phyloP scores from a whole-genome alignment of 2,797 vertebrate genomes.

The Menidia menidia region DNA sequence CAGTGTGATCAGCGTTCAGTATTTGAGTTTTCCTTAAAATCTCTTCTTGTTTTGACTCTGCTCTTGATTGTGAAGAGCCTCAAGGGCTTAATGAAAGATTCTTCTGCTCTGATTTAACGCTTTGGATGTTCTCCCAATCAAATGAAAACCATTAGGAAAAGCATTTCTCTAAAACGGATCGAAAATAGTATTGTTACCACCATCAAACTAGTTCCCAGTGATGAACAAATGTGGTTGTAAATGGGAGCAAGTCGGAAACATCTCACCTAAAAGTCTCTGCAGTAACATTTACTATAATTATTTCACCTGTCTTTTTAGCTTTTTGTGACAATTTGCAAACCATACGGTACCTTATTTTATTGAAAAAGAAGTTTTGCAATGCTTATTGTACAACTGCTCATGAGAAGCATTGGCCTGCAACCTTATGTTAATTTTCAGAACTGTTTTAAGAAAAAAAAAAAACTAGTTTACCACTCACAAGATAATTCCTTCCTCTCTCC shows the following conservation, averaged over 20 bases:
- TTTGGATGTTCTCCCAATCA: slow-evolving; percentile 15
- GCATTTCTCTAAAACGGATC: not conserved
- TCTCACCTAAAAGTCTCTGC: not conserved
- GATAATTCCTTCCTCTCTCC: slow-evolving; percentile 7
- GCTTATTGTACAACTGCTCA: too few species aligned
- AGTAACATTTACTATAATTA: too few species aligned
- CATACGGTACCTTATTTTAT: not conserved
- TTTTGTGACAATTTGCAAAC: not conserved
- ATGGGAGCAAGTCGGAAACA: not conserved
- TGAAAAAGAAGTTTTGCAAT: not conserved
- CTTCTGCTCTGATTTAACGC: slow-evolving; percentile 35
- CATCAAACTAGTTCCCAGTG: not conserved
- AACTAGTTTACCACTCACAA: slow-evolving; percentile 13
- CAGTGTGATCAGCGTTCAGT: slow-evolving; percentile 51
- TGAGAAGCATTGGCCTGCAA: not conserved
- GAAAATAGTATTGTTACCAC: not conserved
- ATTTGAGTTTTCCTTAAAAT: slow-evolving; percentile 37
- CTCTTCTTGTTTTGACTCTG: slow-evolving; percentile 8
- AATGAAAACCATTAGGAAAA: slow-evolving; percentile 6
- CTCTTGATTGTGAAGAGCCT: slow-evolving; percentile 60
- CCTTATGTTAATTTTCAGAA: not conserved
- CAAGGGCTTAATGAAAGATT: slow-evolving; percentile 50
- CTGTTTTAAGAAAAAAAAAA: slow-evolving; percentile 3
- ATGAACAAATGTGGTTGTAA: not conserved
- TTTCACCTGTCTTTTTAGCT: not conserved